A percentile compares a stretch with the other conserved stretches of the same genome.
Evolutionary conservation across 1,140 invertebrate species (phyloP).

Genomic region (Drosophila sulfurigaster): DNA sequence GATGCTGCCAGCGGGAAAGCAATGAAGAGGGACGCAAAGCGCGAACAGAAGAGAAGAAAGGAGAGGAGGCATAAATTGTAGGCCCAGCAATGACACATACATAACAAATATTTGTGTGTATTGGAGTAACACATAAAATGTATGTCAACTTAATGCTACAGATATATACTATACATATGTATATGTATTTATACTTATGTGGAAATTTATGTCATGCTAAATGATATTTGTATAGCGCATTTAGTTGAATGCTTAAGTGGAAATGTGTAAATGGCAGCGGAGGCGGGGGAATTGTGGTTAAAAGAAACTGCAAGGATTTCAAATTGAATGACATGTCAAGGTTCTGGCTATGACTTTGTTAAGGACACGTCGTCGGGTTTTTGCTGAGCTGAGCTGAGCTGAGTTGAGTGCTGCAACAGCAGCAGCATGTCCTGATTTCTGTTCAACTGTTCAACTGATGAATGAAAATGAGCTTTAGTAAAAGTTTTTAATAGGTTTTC

Average conservation of each 20-base stretch:
- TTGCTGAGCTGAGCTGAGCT: constrained; percentile 21
- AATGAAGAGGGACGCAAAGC: neutral
- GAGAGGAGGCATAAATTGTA: constrained; percentile 18
- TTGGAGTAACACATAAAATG: constrained; percentile 61
- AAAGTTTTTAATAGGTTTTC: constrained; percentile 36
- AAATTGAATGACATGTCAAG: constrained; percentile 68
- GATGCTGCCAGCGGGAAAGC: constrained; percentile 54
- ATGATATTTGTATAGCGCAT: constrained; percentile 79
- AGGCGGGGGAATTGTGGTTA: neutral
- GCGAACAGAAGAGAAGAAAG: too few species aligned
- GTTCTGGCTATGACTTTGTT: constrained; percentile 66
- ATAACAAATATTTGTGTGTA: constrained; percentile 28
- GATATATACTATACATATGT: neutral
- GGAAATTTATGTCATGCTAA: constrained; percentile 68
- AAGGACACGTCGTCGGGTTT: constrained; percentile 38
- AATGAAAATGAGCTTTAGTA: constrained; percentile 38
- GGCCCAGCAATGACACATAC: constrained; percentile 34
- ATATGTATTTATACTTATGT: constrained; percentile 18
- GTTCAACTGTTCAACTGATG: constrained; percentile 20
- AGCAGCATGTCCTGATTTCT: constrained; percentile 38
- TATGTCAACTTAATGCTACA: constrained; percentile 58
- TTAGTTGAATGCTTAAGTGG: constrained; percentile 74
- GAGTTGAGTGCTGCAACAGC: neutral
- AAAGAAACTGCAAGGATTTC: constrained; percentile 46
- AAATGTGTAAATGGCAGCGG: constrained; percentile 17